Conservation (phyloP, 2,797 vertebrate genomes). For the Onychomys torridus region DNA sequence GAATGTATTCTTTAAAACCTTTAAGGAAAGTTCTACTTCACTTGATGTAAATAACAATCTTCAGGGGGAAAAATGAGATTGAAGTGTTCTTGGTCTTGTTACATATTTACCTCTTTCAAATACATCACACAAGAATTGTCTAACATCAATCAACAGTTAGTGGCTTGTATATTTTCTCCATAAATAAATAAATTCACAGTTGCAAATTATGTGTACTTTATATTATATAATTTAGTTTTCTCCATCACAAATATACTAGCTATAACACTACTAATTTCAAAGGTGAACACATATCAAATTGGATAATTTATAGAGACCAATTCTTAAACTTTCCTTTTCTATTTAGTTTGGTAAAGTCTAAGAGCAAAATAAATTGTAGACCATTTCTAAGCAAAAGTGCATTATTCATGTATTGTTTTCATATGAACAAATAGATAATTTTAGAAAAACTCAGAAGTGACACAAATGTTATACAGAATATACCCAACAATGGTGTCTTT, state of each 20-base stretch:
- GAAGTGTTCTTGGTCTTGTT: background rate
- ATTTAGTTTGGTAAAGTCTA: constrained; percentile 38
- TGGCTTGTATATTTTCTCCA: background rate
- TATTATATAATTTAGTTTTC: constrained; percentile 4
- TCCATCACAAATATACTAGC: constrained; percentile 34
- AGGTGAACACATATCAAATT: background rate
- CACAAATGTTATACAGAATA: constrained; percentile 7
- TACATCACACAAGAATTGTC: constrained; percentile 3
- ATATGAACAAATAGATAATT: constrained; percentile 34
- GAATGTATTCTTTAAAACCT: background rate
- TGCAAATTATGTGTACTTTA: constrained; percentile 46
- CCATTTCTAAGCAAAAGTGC: background rate
- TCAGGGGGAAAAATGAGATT: background rate
- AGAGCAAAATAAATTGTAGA: constrained; percentile 1
- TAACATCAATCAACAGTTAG: constrained; percentile 9
- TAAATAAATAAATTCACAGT: constrained; percentile 62
- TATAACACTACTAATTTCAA: constrained; percentile 25
- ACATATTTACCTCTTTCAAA: background rate
- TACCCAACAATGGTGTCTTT: background rate
- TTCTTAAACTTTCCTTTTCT: background rate
- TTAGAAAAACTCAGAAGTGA: constrained; percentile 51
- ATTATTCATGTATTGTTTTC: background rate
- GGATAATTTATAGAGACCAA: background rate
- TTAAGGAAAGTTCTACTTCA: background rate
- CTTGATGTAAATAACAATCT: background rate